These are phyloP conservation scores for Scophthalmus maximus DNA, from an alignment of 2,113 vertebrate species.

Conservation along the genomic window DNA sequence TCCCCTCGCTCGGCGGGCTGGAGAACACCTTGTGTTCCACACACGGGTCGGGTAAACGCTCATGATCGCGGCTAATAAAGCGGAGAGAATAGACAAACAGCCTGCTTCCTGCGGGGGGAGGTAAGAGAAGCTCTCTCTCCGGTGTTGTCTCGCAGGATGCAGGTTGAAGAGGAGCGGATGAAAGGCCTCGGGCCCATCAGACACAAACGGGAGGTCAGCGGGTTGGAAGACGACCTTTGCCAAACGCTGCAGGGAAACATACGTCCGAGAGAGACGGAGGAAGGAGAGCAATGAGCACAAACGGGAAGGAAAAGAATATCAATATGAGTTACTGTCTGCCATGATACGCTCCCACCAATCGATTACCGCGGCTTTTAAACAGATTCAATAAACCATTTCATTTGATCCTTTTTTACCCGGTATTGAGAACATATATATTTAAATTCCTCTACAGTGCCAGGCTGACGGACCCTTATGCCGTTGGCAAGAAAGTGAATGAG, in stretches of 20 bases:
- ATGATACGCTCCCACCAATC: neutral
- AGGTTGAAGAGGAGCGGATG: slow-evolving; percentile 10
- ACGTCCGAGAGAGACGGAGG: neutral
- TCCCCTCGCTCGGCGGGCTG: slow-evolving; percentile 33
- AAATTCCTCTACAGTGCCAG: no score
- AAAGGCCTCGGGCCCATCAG: slow-evolving; percentile 23
- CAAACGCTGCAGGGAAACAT: slow-evolving; percentile 15
- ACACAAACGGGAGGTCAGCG: slow-evolving; percentile 36
- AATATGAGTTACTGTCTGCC: neutral
- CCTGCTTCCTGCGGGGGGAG: neutral
- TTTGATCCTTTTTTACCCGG: no score
- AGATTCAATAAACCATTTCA: no score
- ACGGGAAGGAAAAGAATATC: neutral
- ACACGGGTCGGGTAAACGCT: slow-evolving; percentile 26
- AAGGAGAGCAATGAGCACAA: neutral
- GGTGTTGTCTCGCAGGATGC: slow-evolving; percentile 7
- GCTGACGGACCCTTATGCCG: no score
- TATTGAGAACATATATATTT: no score
- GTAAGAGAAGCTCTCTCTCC: neutral
- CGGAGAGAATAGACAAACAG: slow-evolving; percentile 11
- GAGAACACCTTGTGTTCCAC: slow-evolving; percentile 28
- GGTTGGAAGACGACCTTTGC: slow-evolving; percentile 32
- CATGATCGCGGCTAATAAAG: slow-evolving; percentile 17
- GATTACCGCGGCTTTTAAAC: no score
- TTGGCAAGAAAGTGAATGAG: no score